phyloP scores from a whole-genome alignment of 2,888 invertebrate species.

The Pemphredon lugubris region DNA sequence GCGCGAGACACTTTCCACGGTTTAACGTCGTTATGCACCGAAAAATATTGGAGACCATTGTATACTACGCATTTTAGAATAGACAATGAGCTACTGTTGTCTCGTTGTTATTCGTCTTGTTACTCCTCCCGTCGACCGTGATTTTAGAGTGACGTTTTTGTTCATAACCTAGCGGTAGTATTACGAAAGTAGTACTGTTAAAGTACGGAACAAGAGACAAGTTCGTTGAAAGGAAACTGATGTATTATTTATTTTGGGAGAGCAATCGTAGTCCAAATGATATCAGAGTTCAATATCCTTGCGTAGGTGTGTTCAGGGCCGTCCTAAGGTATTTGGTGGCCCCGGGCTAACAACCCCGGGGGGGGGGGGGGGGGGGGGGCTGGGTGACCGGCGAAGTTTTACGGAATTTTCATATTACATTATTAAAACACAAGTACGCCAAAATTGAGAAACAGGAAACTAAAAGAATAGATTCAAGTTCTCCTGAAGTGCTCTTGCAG shows the following conservation, averaged over 20 bases:
- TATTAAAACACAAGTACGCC: no score
- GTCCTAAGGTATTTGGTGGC: no score
- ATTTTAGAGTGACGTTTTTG: slow-evolving; percentile 23
- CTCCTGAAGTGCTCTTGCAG: no score
- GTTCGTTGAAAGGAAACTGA: slow-evolving; percentile 24
- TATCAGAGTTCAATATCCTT: background rate
- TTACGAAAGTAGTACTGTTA: slow-evolving; percentile 21
- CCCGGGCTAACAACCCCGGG: no score
- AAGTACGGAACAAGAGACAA: no score
- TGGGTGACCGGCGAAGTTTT: no score
- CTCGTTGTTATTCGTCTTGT: no score
- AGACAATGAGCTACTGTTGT: slow-evolving; percentile 1
- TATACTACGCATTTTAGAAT: slow-evolving; percentile 10
- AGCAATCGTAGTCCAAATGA: background rate
- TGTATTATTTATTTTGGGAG: slow-evolving; percentile 26
- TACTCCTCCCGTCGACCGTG: slow-evolving; percentile 21
- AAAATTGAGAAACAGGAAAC: no score
- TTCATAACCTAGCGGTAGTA: slow-evolving; percentile 26
- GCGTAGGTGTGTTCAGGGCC: no score
- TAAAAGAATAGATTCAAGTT: no score
- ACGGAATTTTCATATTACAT: no score
- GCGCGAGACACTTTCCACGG: background rate
- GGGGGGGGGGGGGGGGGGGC: no score
- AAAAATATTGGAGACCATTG: background rate
- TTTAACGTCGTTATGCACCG: background rate